Evolutionary conservation across 2,888 invertebrate genomes (phyloP).

Genomic region (Lucinisca nassula): DNA sequence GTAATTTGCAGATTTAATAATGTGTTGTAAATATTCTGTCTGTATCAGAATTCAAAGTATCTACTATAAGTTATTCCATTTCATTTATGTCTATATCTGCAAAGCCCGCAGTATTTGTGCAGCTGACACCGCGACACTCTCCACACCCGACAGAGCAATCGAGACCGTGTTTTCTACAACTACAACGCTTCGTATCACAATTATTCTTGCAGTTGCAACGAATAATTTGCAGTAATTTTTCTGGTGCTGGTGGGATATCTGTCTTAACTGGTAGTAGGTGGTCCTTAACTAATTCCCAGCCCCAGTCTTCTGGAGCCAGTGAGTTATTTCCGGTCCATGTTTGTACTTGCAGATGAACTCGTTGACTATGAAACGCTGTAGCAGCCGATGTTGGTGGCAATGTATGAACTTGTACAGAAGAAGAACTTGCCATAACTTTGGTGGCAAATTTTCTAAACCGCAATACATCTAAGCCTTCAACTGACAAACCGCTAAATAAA

Average conservation of each 20-base stretch:
- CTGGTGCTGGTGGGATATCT: slow-evolving; percentile 59
- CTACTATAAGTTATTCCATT: too few species aligned
- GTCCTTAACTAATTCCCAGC: slow-evolving; percentile 43
- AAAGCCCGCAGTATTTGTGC: slow-evolving; percentile 43
- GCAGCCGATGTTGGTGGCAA: slow-evolving; percentile 74
- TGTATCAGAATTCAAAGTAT: too few species aligned
- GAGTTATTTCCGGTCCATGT: slow-evolving; percentile 50
- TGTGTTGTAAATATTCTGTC: too few species aligned
- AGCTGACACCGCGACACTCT: slow-evolving; percentile 55
- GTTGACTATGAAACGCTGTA: slow-evolving; percentile 61
- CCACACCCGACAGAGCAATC: slow-evolving; percentile 58
- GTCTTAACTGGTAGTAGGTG: slow-evolving; percentile 49
- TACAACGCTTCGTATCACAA: slow-evolving; percentile 63
- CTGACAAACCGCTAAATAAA: slow-evolving; percentile 29
- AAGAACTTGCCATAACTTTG: slow-evolving; percentile 48
- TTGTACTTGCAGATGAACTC: slow-evolving; percentile 71
- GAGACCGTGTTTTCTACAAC: slow-evolving; percentile 67
- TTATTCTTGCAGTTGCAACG: slow-evolving; percentile 65
- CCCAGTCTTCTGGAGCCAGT: slow-evolving; percentile 59
- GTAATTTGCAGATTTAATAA: too few species aligned
- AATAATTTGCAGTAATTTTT: slow-evolving; percentile 55
- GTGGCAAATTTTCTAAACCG: slow-evolving; percentile 53
- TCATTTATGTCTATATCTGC: too few species aligned
- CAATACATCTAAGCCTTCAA: slow-evolving; percentile 44
- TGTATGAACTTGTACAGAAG: slow-evolving; percentile 59